Conservation (phyloP, 2,113 vertebrate genomes). For the Crotalus tigris region DNA sequence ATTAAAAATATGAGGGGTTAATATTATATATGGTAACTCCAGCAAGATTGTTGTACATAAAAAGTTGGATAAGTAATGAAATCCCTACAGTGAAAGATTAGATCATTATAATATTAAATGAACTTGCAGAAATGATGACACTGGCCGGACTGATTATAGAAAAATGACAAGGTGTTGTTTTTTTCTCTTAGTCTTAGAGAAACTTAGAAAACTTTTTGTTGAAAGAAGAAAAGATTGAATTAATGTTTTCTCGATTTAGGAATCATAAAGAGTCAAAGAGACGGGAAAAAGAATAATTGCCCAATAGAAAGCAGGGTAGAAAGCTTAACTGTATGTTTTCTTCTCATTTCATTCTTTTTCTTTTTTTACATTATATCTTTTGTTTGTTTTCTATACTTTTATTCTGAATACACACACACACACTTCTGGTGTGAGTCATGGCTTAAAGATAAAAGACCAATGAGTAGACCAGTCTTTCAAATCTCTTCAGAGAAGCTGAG, state of each 20-base stretch:
- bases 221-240: background rate
- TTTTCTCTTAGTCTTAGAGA: background rate
- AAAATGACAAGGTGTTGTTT: background rate
- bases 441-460: background rate
- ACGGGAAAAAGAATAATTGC: background rate
- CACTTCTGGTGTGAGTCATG: background rate
- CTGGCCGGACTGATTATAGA: background rate
- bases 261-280: background rate
- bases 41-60: background rate
- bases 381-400: background rate
- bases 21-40: background rate
- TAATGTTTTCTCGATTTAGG: background rate
- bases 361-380: background rate
- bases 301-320: background rate
- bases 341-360: background rate
- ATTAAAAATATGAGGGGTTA: background rate
- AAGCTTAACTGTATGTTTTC: background rate
- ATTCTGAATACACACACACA: background rate
- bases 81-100: background rate
- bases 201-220: background rate
- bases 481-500: background rate
- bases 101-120: background rate
- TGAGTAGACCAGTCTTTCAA: background rate
- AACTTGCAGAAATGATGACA: background rate
- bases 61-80: background rate